phyloP scores from a whole-genome alignment of 2,888 invertebrate genomes.

The Leucophenga montana region DNA sequence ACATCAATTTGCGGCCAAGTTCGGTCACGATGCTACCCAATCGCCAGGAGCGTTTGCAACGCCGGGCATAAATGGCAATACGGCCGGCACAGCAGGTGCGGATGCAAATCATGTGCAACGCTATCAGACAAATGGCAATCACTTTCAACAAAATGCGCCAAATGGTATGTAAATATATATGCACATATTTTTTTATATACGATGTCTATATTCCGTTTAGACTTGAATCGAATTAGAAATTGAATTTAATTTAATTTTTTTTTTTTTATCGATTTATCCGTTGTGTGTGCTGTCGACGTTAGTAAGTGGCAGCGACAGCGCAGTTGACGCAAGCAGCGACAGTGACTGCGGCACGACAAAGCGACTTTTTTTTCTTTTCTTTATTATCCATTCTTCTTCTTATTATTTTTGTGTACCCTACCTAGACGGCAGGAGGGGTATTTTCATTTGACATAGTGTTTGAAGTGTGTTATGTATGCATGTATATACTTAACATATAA shows the following conservation, averaged over 20 bases:
- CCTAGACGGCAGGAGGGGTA: not conserved
- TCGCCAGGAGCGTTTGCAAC: slow-evolving; percentile 72
- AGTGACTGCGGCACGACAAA: slow-evolving; percentile 30
- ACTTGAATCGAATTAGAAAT: slow-evolving; percentile 62
- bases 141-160: slow-evolving; percentile 73
- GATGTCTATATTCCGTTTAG: slow-evolving; percentile 31
- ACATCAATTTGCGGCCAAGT: slow-evolving; percentile 74
- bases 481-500: no score
- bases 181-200: slow-evolving; percentile 19
- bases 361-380: slow-evolving; percentile 30
- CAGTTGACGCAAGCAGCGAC: slow-evolving; percentile 32
- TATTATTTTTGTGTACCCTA: not conserved
- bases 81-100: slow-evolving; percentile 56
- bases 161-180: slow-evolving; percentile 67
- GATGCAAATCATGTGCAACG: slow-evolving; percentile 72
- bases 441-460: slow-evolving; percentile 38
- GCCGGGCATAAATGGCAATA: slow-evolving; percentile 68
- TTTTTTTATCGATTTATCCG: slow-evolving; percentile 65
- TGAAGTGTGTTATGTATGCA: not conserved
- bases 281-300: slow-evolving; percentile 55
- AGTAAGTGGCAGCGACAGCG: slow-evolving; percentile 34
- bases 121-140: slow-evolving; percentile 73
- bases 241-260: slow-evolving; percentile 61
- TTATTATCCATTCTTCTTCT: not conserved
- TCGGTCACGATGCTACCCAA: slow-evolving; percentile 71